Conservation (phyloP, 2,113 vertebrate genomes). For the Tragelaphus imberbis region DNA sequence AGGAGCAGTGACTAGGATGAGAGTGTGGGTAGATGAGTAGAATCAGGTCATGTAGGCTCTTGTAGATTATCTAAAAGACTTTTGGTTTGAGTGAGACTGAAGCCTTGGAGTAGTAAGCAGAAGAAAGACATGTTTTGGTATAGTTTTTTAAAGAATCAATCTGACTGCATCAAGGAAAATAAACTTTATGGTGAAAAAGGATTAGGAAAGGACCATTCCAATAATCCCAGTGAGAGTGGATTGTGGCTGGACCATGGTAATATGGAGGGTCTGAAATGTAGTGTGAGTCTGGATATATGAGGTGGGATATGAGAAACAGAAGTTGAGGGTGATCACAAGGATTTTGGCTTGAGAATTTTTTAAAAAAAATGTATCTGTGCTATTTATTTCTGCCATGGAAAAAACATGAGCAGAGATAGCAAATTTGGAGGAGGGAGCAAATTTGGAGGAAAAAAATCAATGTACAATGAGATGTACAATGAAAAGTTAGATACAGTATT, state of each 20-base stretch:
- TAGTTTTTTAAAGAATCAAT: background rate
- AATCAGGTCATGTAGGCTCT: background rate
- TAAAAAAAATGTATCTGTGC: background rate
- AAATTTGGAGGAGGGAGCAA: background rate
- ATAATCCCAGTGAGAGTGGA: background rate
- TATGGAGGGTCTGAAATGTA: background rate
- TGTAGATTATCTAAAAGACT: background rate
- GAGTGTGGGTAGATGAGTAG: fast-evolving
- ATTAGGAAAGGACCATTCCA: background rate
- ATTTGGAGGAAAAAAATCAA: background rate
- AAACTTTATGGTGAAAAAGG: background rate
- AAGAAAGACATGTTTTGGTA: background rate
- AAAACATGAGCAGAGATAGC: background rate
- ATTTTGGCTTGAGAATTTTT: background rate
- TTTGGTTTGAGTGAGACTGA: background rate
- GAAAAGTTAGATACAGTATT: background rate
- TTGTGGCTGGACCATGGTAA: background rate
- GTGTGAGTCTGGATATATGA: no score
- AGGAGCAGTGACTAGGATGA: background rate
- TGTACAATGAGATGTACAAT: background rate
- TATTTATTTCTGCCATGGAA: background rate
- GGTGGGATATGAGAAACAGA: background rate
- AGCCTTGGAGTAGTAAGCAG: background rate
- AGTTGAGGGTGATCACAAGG: background rate
- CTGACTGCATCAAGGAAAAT: background rate